Evolutionary conservation across 2,888 invertebrate species (phyloP), one percentile per base, ranked within the genome.

Genomic region (Eueremaeus valkanovi): DNA sequence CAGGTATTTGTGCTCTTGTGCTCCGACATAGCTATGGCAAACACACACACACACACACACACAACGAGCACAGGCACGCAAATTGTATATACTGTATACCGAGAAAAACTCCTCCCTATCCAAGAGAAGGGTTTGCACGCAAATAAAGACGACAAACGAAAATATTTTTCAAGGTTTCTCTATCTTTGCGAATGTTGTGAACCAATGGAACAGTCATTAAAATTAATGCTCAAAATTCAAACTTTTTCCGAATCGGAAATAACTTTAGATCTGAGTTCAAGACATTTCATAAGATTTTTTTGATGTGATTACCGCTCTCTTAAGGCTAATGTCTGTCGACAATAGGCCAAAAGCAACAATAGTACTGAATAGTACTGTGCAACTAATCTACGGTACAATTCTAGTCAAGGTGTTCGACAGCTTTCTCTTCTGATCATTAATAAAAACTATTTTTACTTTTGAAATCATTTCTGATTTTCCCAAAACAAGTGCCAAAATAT

Each of bases 121-220:
- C 61, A 40, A 40, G 68, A 68, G 68, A 40, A 40, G 68, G 68
- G 68, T 68, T 68, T 68, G 68, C 68, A 68, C 68, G 68, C 68
- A 68, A 68, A 68, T 68, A 68, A 21, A 68, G 68, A 68, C 68
- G 68, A 68, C 68, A 68, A 68, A 68, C 40, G 24, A 68, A 21
- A 40, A 68, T 68, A 40, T 68, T 68, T 61, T 68, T 68, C 68
- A 68, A 68, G 68, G 68, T 68, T 68, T 68, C 40, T 18, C 68
- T 58, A 3, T 18, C 11, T 27, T n/a, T 55, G 2, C 21, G 40
- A 31, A 29, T 68, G 24, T 68, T 3, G 40, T n/a, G 33, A 68
- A 63, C 21, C 2, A 18, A 33, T 21, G 16, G 3, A 63, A 31
- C 18, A 3, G 27, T 63, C 33, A 33, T 63, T 63, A 63, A 63